Conservation (phyloP, 2,113 vertebrate species). For the Leptocoma aspasia region DNA sequence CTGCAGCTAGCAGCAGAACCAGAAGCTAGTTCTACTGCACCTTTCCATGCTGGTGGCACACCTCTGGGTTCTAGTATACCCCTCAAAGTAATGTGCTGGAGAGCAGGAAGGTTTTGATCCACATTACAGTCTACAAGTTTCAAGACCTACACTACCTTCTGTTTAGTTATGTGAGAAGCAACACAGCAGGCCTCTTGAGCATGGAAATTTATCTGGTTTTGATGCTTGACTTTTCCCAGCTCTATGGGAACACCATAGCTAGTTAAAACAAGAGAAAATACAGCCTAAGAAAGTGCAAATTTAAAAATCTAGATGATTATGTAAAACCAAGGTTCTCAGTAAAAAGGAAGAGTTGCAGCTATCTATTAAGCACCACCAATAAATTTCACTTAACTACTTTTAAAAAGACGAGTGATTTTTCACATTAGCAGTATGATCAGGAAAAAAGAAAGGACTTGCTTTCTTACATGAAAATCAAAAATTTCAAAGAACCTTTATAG, state of each 20-base stretch:
- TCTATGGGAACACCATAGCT: not conserved
- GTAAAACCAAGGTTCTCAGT: not conserved
- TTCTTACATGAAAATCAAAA: not conserved
- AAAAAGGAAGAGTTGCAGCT: not conserved
- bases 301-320: not conserved
- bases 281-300: not conserved
- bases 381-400: not conserved
- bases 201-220: not conserved
- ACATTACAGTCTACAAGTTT: not conserved
- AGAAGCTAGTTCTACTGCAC: not conserved
- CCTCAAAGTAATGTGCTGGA: not conserved
- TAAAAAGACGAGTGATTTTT: not conserved
- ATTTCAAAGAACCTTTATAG: not conserved
- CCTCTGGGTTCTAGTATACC: not conserved
- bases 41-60: not conserved
- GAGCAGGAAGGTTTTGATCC: not conserved
- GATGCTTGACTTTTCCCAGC: not conserved
- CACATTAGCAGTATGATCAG: not conserved
- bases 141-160: not conserved
- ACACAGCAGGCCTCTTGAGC: not conserved
- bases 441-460: rapidly evolving
- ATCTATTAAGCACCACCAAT: not conserved
- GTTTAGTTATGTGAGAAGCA: not conserved
- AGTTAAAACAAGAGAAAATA: not conserved
- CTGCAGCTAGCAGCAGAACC: not conserved